A percentile compares a stretch with the other conserved stretches of the same genome.
These are phyloP conservation scores for Iphiclides podalirius DNA, from an alignment of 2,888 invertebrate species.

Conservation along the genomic window DNA sequence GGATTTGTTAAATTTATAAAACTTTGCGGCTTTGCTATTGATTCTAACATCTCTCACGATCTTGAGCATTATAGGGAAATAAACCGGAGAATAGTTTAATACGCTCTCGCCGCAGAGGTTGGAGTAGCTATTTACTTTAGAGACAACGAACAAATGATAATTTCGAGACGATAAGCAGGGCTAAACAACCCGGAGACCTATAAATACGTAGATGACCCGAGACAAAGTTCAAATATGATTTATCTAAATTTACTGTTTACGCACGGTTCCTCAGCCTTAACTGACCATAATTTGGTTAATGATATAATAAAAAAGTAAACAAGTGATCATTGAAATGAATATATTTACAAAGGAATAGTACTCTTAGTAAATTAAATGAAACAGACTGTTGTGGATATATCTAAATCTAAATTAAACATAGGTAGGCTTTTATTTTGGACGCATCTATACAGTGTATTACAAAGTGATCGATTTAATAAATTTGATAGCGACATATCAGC, in stretches of 20 bases:
- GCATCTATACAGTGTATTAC: no score
- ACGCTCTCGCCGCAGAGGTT: not conserved
- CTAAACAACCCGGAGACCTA: slow-evolving; percentile 21
- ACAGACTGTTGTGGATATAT: no score
- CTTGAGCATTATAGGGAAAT: slow-evolving; percentile 54
- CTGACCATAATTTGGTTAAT: not conserved
- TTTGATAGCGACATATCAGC: no score
- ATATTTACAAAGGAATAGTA: not conserved
- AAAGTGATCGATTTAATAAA: no score
- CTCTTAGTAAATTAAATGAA: no score
- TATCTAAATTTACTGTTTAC: slow-evolving; percentile 18
- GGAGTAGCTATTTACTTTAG: slow-evolving; percentile 9
- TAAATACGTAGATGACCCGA: slow-evolving; percentile 25
- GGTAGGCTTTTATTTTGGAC: no score
- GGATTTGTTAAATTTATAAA: slow-evolving; percentile 42
- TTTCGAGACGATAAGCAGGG: slow-evolving; percentile 6
- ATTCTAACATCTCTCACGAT: slow-evolving; percentile 48
- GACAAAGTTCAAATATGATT: slow-evolving; percentile 37
- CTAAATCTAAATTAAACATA: no score
- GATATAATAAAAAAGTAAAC: not conserved
- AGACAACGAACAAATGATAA: slow-evolving; percentile 16
- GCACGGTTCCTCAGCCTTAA: not conserved
- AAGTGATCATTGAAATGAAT: not conserved
- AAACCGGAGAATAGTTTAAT: slow-evolving; percentile 24
- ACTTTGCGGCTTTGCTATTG: slow-evolving; percentile 44